Evolutionary conservation across 2,888 invertebrate species (phyloP).

Genomic region (Griposia aprilina): DNA sequence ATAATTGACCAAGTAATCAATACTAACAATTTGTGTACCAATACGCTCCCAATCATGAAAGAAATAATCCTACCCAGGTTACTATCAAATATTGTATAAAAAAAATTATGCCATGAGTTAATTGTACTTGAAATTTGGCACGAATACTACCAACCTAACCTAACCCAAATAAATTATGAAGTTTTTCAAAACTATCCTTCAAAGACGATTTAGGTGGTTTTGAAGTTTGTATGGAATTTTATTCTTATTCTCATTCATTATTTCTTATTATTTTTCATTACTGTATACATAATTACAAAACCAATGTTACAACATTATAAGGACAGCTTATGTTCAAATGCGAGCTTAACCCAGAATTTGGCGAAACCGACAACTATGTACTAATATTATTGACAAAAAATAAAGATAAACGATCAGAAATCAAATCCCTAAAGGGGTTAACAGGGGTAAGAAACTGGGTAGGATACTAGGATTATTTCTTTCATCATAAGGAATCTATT

Average conservation of each 20-base stretch:
- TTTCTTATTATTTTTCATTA: not conserved
- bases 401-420: not conserved
- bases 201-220: too few species aligned
- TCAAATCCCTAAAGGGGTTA: not conserved
- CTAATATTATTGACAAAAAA: not conserved
- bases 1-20: not conserved
- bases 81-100: not conserved
- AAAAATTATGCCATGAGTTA: not conserved
- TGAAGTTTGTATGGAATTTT: not conserved
- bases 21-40: not conserved
- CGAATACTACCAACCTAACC: not conserved
- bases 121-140: not conserved
- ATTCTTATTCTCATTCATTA: too few species aligned
- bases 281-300: not conserved
- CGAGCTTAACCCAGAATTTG: not conserved
- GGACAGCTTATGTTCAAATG: not conserved
- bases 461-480: not conserved
- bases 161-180: not conserved
- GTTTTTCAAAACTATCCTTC: not conserved
- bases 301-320: not conserved
- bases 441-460: not conserved
- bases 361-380: not conserved
- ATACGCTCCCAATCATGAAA: conserved; percentile 4
- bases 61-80: not conserved
- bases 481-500: conserved; percentile 2